Conservation (phyloP, 2,888 invertebrate species). For the Eumerus sabulonum region DNA sequence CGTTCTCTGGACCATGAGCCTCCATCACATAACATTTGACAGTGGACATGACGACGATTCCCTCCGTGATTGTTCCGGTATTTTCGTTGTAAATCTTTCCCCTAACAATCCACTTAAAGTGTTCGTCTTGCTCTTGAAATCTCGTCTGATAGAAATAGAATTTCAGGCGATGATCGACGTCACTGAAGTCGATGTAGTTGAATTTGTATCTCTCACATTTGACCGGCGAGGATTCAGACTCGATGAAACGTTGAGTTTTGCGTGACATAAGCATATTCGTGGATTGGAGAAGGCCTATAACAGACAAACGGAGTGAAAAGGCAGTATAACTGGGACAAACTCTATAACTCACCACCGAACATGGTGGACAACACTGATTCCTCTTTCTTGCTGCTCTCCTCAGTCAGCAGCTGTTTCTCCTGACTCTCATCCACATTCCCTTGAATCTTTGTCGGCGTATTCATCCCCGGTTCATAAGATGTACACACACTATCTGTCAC, state of each 20-base stretch:
- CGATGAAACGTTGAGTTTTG: conserved; percentile 74
- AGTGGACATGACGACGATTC: conserved; percentile 80
- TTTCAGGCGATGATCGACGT: conserved; percentile 82
- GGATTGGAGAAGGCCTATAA: conserved; percentile 80
- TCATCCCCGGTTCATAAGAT: conserved; percentile 80
- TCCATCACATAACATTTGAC: conserved; percentile 80
- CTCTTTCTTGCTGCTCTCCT: conserved; percentile 70
- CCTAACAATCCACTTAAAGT: conserved; percentile 80
- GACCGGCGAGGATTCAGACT: conserved; percentile 72
- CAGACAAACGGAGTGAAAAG: not conserved
- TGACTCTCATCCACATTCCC: conserved; percentile 22
- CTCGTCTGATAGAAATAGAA: conserved; percentile 81
- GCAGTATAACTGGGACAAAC: not conserved
- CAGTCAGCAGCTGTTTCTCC: conserved; percentile 37
- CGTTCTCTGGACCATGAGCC: conserved; percentile 79
- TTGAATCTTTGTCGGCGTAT: conserved; percentile 36
- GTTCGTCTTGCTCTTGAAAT: conserved; percentile 81
- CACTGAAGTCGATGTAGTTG: conserved; percentile 80
- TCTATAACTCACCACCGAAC: conserved; percentile 79
- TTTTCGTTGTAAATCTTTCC: conserved; percentile 79
- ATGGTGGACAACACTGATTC: conserved; percentile 75
- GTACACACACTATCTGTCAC: conserved; percentile 83
- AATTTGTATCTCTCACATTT: conserved; percentile 78
- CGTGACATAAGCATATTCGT: conserved; percentile 79
- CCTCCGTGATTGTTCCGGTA: conserved; percentile 77